These are phyloP conservation scores for Silvanus unidentatus DNA, from an alignment of 2,888 invertebrate species.

Conservation along the genomic window DNA sequence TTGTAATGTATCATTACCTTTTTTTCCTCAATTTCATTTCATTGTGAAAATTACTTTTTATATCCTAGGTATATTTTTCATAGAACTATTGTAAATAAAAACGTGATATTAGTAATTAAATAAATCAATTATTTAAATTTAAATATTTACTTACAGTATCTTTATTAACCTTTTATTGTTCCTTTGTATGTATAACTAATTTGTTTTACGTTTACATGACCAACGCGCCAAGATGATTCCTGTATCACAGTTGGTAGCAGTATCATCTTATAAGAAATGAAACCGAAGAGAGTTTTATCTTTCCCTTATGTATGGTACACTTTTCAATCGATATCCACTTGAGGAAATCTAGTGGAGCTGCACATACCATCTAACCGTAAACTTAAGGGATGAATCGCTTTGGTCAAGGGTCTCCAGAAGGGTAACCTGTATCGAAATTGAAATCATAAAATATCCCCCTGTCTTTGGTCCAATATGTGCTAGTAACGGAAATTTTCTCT, in stretches of 20 bases:
- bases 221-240: constrained; percentile 18
- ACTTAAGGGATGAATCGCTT: no score
- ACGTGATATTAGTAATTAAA: constrained; percentile 26
- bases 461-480: no score
- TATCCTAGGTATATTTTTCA: background rate
- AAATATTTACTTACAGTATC: constrained; percentile 14
- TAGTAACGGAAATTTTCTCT: no score
- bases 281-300: background rate
- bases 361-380: no score
- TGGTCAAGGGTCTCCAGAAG: no score
- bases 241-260: no score
- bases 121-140: constrained; percentile 18
- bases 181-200: constrained; percentile 32
- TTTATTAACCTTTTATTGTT: constrained; percentile 19
- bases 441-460: no score
- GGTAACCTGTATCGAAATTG: no score
- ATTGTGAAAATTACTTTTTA: constrained; percentile 11
- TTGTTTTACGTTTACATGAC: constrained; percentile 38
- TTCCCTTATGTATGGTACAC: constrained; percentile 9
- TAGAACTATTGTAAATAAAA: constrained; percentile 5
- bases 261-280: no score
- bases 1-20: constrained; percentile 39
- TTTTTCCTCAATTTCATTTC: constrained; percentile 15
- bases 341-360: background rate
- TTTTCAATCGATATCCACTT: background rate